Evolutionary conservation across 2,888 invertebrate genomes (phyloP).

Genomic region (Amblyjoppa proteus): DNA sequence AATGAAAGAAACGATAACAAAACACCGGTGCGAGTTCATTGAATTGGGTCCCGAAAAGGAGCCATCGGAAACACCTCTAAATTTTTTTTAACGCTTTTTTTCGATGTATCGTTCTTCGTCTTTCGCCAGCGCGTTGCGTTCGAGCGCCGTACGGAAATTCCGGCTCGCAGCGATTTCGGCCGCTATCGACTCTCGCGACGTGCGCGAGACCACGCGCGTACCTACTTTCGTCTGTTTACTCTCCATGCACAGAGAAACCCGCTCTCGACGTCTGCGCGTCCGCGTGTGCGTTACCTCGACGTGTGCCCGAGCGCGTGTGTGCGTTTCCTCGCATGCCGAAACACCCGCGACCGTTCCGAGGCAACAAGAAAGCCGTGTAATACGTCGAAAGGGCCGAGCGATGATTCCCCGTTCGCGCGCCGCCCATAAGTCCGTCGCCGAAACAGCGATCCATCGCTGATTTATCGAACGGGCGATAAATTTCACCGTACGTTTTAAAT

Average conservation of each 20-base stretch:
- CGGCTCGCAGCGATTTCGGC: slow-evolving; percentile 37
- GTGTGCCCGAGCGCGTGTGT: no score
- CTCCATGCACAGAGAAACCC: no score
- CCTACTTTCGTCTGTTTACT: neutral
- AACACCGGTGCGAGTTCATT: no score
- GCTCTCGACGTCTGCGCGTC: no score
- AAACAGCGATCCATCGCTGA: slow-evolving; percentile 54
- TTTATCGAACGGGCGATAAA: slow-evolving; percentile 41
- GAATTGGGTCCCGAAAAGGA: slow-evolving; percentile 2
- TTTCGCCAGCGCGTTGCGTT: slow-evolving; percentile 2
- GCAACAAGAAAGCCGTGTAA: slow-evolving; percentile 42
- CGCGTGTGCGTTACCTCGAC: no score
- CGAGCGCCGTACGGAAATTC: slow-evolving; percentile 33
- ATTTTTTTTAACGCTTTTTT: slow-evolving; percentile 50
- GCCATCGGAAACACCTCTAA: slow-evolving; percentile 45
- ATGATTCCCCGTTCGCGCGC: slow-evolving; percentile 5
- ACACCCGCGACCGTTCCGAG: neutral
- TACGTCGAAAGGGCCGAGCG: neutral
- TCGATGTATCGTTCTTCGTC: slow-evolving; percentile 53
- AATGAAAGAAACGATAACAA: no score
- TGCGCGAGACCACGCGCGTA: neutral
- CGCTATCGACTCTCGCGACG: slow-evolving; percentile 18
- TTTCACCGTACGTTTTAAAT: slow-evolving; percentile 7
- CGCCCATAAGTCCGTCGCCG: slow-evolving; percentile 48
- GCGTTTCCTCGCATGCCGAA: neutral